Evolutionary conservation across 2,797 vertebrate genomes (phyloP).

Genomic region (Ciconia nigra): DNA sequence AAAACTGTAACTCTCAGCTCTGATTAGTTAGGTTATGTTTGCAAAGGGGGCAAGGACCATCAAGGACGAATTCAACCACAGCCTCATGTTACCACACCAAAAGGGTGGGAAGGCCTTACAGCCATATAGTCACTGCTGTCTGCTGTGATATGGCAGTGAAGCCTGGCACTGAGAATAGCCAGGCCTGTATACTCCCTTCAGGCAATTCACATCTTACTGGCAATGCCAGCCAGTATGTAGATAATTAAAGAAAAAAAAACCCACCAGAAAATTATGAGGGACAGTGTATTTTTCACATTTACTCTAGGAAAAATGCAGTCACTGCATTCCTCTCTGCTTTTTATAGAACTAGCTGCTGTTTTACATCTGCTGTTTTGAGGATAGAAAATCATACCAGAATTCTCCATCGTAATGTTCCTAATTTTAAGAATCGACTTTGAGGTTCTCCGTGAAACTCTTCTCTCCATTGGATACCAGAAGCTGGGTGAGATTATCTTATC

Average conservation of each 20-base stretch:
- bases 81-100: neutral
- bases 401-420: neutral
- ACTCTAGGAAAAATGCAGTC: neutral
- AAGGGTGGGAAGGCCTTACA: neutral
- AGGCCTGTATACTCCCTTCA: neutral
- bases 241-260: neutral
- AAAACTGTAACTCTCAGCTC: neutral
- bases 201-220: neutral
- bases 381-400: slow-evolving; percentile 55
- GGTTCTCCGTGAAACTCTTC: neutral
- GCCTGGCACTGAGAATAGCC: neutral
- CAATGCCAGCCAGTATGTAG: neutral
- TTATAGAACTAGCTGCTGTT: neutral
- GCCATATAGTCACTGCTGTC: neutral
- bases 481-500: neutral
- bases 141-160: neutral
- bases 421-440: slow-evolving; percentile 50
- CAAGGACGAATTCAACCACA: neutral
- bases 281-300: neutral
- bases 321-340: neutral
- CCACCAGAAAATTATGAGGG: neutral
- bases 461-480: neutral
- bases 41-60: neutral
- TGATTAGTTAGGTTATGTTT: neutral
- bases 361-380: neutral